These are phyloP conservation scores for Carposina sasakii DNA, from an alignment of 1,140 invertebrate genomes.

Conservation along the genomic window DNA sequence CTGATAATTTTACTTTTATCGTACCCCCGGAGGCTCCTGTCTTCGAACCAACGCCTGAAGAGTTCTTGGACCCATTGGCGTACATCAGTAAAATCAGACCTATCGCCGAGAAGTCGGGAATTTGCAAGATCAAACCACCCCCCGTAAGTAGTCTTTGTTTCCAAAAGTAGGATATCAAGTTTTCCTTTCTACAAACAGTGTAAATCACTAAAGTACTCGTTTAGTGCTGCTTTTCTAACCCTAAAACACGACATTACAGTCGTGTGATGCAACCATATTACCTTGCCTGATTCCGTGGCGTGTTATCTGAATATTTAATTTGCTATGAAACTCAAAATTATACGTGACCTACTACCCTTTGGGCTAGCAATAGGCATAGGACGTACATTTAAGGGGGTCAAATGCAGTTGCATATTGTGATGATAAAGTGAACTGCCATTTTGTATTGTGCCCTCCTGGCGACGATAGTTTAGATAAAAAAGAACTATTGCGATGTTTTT, in stretches of 20 bases:
- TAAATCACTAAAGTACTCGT: constrained; percentile 4
- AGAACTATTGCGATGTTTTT: constrained; percentile 47
- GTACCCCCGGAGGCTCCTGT: constrained; percentile 92
- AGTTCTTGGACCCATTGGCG: constrained; percentile 93
- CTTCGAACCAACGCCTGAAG: constrained; percentile 90
- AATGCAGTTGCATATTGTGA: constrained; percentile 64
- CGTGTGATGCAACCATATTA: constrained; percentile 66
- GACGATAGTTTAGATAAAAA: constrained; percentile 68
- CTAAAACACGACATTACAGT: constrained; percentile 42
- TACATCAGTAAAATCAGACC: constrained; percentile 95
- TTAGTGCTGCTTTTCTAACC: constrained; percentile 40
- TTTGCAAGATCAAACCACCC: constrained; percentile 96
- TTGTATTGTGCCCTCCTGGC: constrained; percentile 64
- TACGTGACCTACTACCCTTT: constrained; percentile 31
- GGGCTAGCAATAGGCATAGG: constrained; percentile 19
- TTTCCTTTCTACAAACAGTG: constrained; percentile 22
- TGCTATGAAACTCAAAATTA: constrained; percentile 29
- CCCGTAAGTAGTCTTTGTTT: constrained; percentile 75
- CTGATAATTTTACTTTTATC: constrained; percentile 84
- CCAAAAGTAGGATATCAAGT: constrained; percentile 3
- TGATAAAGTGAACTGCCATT: constrained; percentile 63
- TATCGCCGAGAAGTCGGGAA: constrained; percentile 91
- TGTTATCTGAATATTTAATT: constrained; percentile 39
- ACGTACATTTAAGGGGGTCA: constrained; percentile 34
- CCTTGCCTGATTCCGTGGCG: constrained; percentile 25